Conservation (phyloP, 1,140 invertebrate genomes). For the Elysia chlorotica region DNA sequence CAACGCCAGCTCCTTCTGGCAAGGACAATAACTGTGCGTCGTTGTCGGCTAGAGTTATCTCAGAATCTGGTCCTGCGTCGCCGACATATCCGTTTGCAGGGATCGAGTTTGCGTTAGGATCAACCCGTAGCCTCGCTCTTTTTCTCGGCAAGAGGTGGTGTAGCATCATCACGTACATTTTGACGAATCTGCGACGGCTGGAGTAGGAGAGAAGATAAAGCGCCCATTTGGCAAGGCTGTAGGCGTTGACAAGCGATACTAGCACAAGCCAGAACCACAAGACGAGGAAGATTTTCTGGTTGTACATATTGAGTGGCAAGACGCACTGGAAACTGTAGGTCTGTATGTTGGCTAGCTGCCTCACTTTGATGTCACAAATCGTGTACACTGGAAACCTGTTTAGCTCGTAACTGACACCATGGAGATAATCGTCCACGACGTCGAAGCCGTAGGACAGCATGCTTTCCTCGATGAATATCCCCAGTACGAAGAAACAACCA, state of each 20-base stretch:
- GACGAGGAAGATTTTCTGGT: constrained; percentile 65
- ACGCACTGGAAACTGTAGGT: constrained; percentile 63
- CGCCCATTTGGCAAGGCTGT: constrained; percentile 52
- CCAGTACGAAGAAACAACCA: background rate
- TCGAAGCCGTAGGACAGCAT: constrained; percentile 10
- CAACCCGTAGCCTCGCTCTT: background rate
- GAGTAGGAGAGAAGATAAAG: constrained; percentile 31
- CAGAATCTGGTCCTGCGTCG: background rate
- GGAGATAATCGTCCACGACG: background rate
- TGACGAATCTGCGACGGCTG: constrained; percentile 44
- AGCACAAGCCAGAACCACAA: constrained; percentile 50
- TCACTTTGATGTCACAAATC: constrained; percentile 64
- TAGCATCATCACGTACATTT: constrained; percentile 42
- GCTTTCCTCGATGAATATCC: constrained; percentile 18
- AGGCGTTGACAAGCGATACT: constrained; percentile 36
- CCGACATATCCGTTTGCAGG: background rate
- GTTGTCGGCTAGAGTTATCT: background rate
- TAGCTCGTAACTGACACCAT: background rate
- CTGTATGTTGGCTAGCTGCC: constrained; percentile 57
- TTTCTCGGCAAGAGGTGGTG: background rate
- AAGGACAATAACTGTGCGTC: constrained; percentile 9
- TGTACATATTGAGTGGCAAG: constrained; percentile 66
- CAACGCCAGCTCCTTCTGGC: constrained; percentile 1
- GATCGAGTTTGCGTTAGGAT: background rate
- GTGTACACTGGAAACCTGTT: constrained; percentile 62